Conservation (phyloP, 2,888 invertebrate genomes). For the Leptinotarsa haldemani region DNA sequence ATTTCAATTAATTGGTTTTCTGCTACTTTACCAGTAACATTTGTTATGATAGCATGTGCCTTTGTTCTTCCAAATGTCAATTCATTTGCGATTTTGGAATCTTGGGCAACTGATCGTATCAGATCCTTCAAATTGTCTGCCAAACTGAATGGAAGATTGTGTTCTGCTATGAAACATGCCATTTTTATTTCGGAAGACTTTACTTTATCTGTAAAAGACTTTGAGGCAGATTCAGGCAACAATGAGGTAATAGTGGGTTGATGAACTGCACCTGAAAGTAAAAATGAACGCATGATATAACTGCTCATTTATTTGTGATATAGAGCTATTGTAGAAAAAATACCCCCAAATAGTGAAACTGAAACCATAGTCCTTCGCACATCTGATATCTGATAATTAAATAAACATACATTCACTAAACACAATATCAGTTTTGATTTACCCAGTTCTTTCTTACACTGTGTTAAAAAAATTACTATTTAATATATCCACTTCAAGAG, state of each 20-base stretch:
- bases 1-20: neutral
- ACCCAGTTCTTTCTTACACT: neutral
- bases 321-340: neutral
- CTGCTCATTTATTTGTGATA: neutral
- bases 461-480: neutral
- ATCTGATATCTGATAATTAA: too few relatives aligned
- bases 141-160: neutral
- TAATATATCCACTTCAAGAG: neutral
- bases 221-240: neutral
- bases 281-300: neutral
- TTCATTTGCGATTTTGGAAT: neutral
- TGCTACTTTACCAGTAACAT: neutral
- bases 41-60: neutral
- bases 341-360: neutral
- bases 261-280: conserved; percentile 1
- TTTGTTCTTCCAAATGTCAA: conserved; percentile 1
- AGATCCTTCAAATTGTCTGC: neutral
- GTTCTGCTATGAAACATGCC: neutral
- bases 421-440: neutral
- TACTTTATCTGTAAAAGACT: neutral
- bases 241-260: neutral
- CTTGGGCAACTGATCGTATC: neutral
- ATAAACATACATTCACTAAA: neutral
- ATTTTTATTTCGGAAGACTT: neutral
- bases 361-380: neutral